phyloP scores from a whole-genome alignment of 1,140 invertebrate genomes.

The Temnothorax longispinosus region DNA sequence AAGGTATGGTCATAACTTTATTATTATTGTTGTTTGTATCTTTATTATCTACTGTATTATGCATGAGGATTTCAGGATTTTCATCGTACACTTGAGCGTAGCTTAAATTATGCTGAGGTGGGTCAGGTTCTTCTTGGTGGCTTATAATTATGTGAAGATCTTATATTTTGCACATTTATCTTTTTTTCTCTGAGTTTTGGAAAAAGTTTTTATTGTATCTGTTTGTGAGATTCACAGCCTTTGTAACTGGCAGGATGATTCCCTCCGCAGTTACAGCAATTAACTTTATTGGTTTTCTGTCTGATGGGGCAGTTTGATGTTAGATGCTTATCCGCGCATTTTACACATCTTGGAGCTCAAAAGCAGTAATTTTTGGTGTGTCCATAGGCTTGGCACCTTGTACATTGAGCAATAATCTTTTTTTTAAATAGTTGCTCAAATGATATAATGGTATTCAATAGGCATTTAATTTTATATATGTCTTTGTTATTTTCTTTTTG shows the following conservation, averaged over 20 bases:
- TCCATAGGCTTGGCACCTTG: not conserved
- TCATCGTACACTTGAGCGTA: not conserved
- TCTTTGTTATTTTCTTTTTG: not conserved
- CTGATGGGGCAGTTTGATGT: not conserved
- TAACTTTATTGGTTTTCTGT: not conserved
- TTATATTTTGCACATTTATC: no score
- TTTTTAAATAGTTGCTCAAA: not conserved
- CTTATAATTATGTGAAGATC: no score
- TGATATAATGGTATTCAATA: not conserved
- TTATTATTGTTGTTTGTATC: not conserved
- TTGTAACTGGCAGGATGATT: constrained; percentile 5
- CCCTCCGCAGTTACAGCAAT: not conserved
- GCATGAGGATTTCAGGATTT: no score
- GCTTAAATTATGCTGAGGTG: no score
- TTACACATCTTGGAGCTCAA: not conserved
- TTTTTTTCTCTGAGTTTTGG: not conserved
- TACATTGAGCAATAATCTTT: not conserved
- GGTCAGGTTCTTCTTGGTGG: no score
- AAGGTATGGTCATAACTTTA: not conserved
- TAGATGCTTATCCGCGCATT: not conserved
- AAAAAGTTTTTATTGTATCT: not conserved
- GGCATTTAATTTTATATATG: not conserved
- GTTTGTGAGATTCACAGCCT: not conserved
- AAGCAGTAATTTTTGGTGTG: constrained; percentile 9
- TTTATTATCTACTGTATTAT: not conserved